Percentiles rank a stretch among this genome's conserved stretches.
phyloP scores from a whole-genome alignment of 1,140 invertebrate genomes.

The Ceratina japonica region DNA sequence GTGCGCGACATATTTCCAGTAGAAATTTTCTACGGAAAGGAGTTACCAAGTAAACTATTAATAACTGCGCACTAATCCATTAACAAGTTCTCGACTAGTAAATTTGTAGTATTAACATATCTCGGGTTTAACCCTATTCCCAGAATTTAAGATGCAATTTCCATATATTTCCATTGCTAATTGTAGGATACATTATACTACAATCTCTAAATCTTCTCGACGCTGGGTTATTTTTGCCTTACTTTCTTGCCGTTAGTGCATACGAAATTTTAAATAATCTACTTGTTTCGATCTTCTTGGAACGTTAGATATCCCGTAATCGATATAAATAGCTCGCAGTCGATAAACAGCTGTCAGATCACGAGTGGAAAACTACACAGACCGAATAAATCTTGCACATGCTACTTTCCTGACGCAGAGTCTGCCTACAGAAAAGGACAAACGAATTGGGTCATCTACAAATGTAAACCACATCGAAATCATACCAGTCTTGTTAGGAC shows the following conservation, averaged over 20 bases:
- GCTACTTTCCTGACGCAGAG: background rate
- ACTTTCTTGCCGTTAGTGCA: background rate
- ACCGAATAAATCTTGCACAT: conserved; percentile 26
- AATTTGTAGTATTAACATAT: background rate
- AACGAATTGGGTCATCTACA: conserved; percentile 19
- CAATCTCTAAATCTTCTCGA: background rate
- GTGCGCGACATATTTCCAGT: too few relatives aligned
- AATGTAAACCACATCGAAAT: conserved; percentile 13
- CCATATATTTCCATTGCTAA: background rate
- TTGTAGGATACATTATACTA: background rate
- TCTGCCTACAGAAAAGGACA: background rate
- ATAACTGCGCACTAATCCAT: conserved; percentile 1
- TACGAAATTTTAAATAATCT: background rate
- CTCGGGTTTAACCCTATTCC: background rate
- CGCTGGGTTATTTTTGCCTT: background rate
- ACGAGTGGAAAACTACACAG: background rate
- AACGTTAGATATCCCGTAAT: background rate
- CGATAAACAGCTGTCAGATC: conserved; percentile 11
- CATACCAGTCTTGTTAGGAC: conserved; percentile 13
- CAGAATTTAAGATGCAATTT: background rate
- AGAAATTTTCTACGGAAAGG: too few relatives aligned
- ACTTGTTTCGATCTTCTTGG: too few relatives aligned
- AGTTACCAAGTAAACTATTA: conserved; percentile 8
- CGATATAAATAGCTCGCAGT: conserved; percentile 2
- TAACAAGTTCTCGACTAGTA: background rate